Evolutionary conservation across 2,888 invertebrate species (phyloP), one percentile per base, ranked within the genome.

Genomic region (Lapara coniferarum): DNA sequence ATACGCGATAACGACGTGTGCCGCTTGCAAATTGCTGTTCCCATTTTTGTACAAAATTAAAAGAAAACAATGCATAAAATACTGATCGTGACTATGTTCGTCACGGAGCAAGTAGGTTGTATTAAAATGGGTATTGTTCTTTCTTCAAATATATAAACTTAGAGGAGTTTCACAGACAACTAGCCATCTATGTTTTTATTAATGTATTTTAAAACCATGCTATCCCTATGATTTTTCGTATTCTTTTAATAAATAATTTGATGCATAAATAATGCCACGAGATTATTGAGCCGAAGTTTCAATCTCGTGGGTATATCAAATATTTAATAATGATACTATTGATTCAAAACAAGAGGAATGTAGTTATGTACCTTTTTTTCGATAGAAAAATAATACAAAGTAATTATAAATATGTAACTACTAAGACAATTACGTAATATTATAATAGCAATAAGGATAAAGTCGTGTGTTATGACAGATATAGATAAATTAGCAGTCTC

Each of bases 21-120:
- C 71, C 52, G 79, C 78, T 84, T 83, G 74, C 75, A 74, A 75
- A 79, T 59, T 25, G n/a, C 55, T 68, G 68, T 74, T 79, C 49
- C 63, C 63, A 49, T 63, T 49, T 75, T 73, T 67, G 69, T 74
- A 67, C 73, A 76, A 75, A 73, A 69, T 75, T 73, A 71, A 72
- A 69, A 74, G n/a, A 49, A 12, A 63, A 7, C 59, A 46, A 13
- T 46, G 13, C 13, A 49, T 37, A 63, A 49, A 63, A 46, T 49
- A 0, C 6, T 10, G 16, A 6, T 19, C 16, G 19, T 10, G 19
- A 55, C 19, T 19, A 55, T 4, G 55, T 49, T 30, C 57, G 14
- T 37, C 14, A 19, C 55, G 13, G 30, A 30, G 16, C 19, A 19
- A 55, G 16, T 51, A 51, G 0, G 7, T 51, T 51, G 13, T 51